Conservation (phyloP, 1,140 invertebrate species). For the Trachymyrmex septentrionalis region DNA sequence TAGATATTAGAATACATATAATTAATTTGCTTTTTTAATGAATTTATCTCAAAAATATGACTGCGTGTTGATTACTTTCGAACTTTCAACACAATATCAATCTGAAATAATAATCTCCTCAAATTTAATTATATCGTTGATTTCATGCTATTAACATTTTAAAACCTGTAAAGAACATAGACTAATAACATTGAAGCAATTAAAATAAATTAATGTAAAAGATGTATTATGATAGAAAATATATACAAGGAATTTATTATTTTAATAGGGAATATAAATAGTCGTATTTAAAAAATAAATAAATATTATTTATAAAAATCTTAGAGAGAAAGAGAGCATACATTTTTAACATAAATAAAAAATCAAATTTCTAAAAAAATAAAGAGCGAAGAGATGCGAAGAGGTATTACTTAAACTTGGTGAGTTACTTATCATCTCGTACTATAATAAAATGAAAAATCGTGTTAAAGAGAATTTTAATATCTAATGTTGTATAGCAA, state of each 20-base stretch:
- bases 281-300: neutral
- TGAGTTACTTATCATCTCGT: conserved; percentile 1
- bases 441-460: neutral
- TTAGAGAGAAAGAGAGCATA: neutral
- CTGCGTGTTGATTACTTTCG: too few species aligned
- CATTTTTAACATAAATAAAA: conserved; percentile 1
- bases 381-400: neutral
- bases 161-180: too few species aligned
- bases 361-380: conserved; percentile 12
- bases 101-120: too few species aligned
- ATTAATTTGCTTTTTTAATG: too few species aligned
- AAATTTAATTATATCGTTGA: too few species aligned
- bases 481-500: neutral
- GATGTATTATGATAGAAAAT: neutral
- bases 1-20: too few species aligned
- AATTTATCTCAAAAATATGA: too few species aligned
- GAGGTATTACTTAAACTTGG: neutral
- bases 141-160: too few species aligned
- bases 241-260: neutral
- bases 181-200: neutral
- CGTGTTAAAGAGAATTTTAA: conserved; percentile 18
- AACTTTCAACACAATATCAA: too few species aligned
- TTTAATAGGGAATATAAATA: neutral
- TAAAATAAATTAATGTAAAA: neutral
- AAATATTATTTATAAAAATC: conserved; percentile 8